Conservation (phyloP, 2,797 vertebrate genomes). For the Emydoidea blandingii region DNA sequence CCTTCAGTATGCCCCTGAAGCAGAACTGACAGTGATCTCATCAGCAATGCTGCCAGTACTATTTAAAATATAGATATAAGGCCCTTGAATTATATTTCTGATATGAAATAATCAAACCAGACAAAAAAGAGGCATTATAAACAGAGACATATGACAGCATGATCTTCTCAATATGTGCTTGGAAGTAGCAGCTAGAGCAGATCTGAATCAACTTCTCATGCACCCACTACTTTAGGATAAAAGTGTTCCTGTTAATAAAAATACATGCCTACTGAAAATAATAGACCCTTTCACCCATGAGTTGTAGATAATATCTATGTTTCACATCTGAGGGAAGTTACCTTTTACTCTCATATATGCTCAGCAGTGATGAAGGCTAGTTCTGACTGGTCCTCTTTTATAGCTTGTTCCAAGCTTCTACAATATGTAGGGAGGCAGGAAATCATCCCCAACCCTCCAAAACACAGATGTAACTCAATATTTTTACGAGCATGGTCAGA, state of each 20-base stretch:
- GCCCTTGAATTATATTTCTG: not conserved
- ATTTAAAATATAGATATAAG: not conserved
- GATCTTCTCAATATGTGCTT: not conserved
- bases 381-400: not conserved
- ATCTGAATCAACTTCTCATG: not conserved
- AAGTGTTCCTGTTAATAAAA: not conserved
- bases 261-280: not conserved
- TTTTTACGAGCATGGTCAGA: too few species aligned
- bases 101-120: not conserved
- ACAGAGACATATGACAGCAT: not conserved
- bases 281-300: not conserved
- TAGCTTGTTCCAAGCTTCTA: too few species aligned
- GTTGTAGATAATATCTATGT: not conserved
- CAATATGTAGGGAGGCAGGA: too few species aligned
- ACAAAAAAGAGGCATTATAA: not conserved
- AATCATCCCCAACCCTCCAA: too few species aligned
- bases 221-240: not conserved
- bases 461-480: too few species aligned
- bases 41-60: not conserved
- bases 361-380: not conserved
- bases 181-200: too few species aligned
- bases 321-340: not conserved
- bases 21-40: not conserved
- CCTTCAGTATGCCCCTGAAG: fast-evolving
- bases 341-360: not conserved